These are phyloP conservation scores for Lepilemur septentrionalis DNA, from an alignment of 2,797 vertebrate species.

Conservation along the genomic window DNA sequence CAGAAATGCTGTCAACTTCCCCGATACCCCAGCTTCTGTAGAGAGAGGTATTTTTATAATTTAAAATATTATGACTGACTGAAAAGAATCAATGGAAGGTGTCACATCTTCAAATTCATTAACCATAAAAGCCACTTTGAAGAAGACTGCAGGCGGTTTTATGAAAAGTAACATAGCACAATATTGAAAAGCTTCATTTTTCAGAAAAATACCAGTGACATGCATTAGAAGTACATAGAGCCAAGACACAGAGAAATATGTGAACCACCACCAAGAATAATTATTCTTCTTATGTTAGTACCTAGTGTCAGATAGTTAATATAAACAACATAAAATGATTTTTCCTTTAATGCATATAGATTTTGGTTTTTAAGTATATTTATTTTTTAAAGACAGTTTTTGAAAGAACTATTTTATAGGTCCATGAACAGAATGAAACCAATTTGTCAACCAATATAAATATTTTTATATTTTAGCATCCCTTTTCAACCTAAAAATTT, in stretches of 20 bases:
- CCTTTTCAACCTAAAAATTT: neutral
- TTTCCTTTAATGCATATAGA: neutral
- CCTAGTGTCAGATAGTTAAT: too few species aligned
- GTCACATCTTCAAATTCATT: slow-evolving; percentile 23
- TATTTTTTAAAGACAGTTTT: neutral
- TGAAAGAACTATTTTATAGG: neutral
- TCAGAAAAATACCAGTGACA: neutral
- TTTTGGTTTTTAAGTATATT: neutral
- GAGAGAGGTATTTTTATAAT: neutral
- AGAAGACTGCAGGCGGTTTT: slow-evolving; percentile 3
- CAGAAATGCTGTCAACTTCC: neutral
- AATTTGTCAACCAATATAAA: neutral
- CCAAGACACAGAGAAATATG: neutral
- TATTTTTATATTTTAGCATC: neutral
- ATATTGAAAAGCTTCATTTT: slow-evolving; percentile 21
- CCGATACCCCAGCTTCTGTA: neutral
- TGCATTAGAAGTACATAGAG: neutral
- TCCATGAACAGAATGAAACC: neutral
- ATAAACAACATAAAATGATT: neutral
- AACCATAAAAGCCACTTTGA: neutral
- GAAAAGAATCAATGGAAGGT: neutral
- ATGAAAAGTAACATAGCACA: neutral
- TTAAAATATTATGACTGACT: neutral
- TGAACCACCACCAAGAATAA: neutral
- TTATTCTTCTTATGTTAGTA: neutral